These are phyloP conservation scores for Rhabdomys dilectus DNA, from an alignment of 2,113 vertebrate species.

Conservation along the genomic window DNA sequence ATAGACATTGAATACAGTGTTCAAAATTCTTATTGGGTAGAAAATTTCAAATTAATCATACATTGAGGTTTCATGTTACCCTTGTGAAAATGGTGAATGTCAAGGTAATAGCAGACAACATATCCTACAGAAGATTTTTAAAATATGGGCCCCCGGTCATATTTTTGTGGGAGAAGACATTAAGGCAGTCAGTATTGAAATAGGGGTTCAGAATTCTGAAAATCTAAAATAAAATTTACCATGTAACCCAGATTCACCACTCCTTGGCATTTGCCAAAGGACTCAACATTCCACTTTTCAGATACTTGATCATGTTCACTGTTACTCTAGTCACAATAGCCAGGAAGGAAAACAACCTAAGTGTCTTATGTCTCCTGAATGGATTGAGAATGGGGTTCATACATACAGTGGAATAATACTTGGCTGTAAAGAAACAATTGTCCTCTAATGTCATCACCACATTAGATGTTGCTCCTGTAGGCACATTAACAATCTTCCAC, in stretches of 20 bases:
- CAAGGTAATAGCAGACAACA: neutral
- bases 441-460: neutral
- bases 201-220: too few relatives aligned
- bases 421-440: neutral
- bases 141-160: neutral
- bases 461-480: too few relatives aligned
- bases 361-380: neutral
- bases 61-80: neutral
- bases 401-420: neutral
- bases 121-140: neutral
- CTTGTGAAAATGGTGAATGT: neutral
- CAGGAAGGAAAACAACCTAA: neutral
- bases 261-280: neutral
- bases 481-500: too few relatives aligned
- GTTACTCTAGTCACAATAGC: neutral
- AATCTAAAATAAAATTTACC: too few relatives aligned
- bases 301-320: neutral
- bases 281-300: neutral
- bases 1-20: too few relatives aligned
- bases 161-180: too few relatives aligned
- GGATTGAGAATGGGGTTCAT: neutral
- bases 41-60: too few relatives aligned
- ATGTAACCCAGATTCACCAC: neutral
- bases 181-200: too few relatives aligned
- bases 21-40: too few relatives aligned